Evolutionary conservation across 2,888 invertebrate species (phyloP), one percentile per base, ranked within the genome.

Genomic region (Suillia variegata): DNA sequence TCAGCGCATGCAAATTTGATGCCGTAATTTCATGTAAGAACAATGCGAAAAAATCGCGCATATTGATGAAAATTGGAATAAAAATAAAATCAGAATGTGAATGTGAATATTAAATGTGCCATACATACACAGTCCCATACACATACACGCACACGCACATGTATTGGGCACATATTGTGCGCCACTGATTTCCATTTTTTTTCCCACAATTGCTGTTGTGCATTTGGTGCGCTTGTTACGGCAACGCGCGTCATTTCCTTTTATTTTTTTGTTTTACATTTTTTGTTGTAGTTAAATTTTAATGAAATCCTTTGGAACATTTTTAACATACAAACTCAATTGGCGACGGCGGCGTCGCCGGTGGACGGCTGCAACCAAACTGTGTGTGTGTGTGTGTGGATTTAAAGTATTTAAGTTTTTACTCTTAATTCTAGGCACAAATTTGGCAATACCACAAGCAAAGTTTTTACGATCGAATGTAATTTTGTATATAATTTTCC

Each of bases 71-170:
- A 50, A 50, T 50, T 49, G 56, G n/a, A 38, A 18, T 5, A 56
- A 48, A 42, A 33, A 48, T 61, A 65, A 70, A 68, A 70, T 67
- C 68, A 18, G 5, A 69, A 71, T 71, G 71, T 70, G 69, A 71
- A 71, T 71, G 69, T 71, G 71, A 71, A 71, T 71, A 72, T 72
- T 72, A 72, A 71, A 71, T 71, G 65, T 62, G 67, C 62, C 64
- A 72, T n/a, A n/a, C n/a, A n/a, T n/a, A n/a, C n/a, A n/a, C n/a
- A n/a, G n/a, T n/a, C n/a, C n/a, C n/a, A n/a, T n/a, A n/a, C n/a
- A n/a, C n/a, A n/a, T n/a, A n/a, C n/a, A n/a, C n/a, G n/a, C n/a
- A n/a, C n/a, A n/a, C n/a, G n/a, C n/a, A n/a, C n/a, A n/a, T n/a
- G n/a, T 22, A 18, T 15, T 26, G 38, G 24, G 15, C 21, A 26